Evolutionary conservation across 2,797 vertebrate species (phyloP), one percentile per base, ranked within the genome.

Genomic region (Tauraco hartlaubi): DNA sequence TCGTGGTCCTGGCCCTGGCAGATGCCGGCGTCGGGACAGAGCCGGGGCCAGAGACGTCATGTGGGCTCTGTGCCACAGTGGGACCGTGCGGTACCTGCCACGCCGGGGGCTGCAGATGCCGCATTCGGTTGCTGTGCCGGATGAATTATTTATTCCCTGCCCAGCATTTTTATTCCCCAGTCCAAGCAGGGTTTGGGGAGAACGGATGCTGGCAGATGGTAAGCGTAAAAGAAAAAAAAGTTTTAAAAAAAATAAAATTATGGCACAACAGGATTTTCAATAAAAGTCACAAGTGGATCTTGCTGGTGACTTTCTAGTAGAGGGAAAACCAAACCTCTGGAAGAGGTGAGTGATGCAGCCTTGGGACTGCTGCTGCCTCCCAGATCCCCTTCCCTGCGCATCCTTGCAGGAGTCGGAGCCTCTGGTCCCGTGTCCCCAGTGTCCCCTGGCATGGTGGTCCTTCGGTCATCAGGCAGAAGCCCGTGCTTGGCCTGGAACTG

Each of bases 371-470:
- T 16, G 19, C 37, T 52, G 44, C 46, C 23, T 25, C 55, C 39
- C 1, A 41, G 49, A 13, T 28, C 28, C 63, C 52, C 35, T 43
- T 44, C 66, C 33, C 33, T 22, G 8, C 35, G 37, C 48, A n/a
- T 25, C 64, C 29, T 9, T 18, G 23, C 8, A 22, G 51, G 51
- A 48, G 14, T 13, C 2, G 0, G 56, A 80, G 35, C 15, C 74
- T 43, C 48, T 0, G 0, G 5, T 21, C 35, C 37, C 3, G 0
- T 9, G 41, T 44, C 7, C 28, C 16, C 2, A 0, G 11, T 19
- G 35, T 41, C 37, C 44, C 29, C 49, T 35, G 39, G 26, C 1
- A 1, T 6, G 51, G 33, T 0, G 2, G 7, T 11, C 28, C 39
- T 79, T 43, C 51, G 37, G 43, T 22, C 66, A 28, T 31, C 1